Evolutionary conservation across 2,797 vertebrate genomes (phyloP).

Genomic region (Hipposideros larvatus): DNA sequence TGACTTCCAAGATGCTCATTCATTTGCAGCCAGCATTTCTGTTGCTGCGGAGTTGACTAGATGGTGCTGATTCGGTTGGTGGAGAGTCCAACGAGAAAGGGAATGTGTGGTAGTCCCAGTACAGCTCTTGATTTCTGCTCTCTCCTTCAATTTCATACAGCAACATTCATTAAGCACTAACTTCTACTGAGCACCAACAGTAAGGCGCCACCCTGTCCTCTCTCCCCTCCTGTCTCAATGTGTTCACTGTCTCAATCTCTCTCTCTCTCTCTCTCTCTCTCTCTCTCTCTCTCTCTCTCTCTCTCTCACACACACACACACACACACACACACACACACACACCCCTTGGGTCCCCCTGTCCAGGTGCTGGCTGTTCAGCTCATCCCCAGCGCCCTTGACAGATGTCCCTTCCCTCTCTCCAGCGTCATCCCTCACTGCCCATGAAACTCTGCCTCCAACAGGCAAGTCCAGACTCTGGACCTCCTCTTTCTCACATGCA

Average conservation of each 20-base stretch:
- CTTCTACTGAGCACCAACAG: neutral
- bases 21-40: neutral
- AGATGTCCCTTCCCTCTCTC: neutral
- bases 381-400: neutral
- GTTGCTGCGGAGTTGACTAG: neutral
- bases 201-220: neutral
- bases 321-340: neutral
- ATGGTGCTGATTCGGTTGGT: neutral
- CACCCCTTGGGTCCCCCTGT: neutral
- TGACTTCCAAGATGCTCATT: neutral
- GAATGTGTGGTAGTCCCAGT: neutral
- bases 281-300: no score
- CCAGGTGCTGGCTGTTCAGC: neutral
- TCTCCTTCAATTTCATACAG: neutral
- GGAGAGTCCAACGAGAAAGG: neutral
- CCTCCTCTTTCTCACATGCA: neutral
- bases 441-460: neutral
- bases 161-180: neutral
- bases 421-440: neutral
- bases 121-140: neutral
- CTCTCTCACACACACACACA: neutral
- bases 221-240: neutral
- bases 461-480: neutral
- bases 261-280: no score
- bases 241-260: neutral